Conservation (phyloP, 2,113 vertebrate genomes). For the Cranoglanis bouderius region DNA sequence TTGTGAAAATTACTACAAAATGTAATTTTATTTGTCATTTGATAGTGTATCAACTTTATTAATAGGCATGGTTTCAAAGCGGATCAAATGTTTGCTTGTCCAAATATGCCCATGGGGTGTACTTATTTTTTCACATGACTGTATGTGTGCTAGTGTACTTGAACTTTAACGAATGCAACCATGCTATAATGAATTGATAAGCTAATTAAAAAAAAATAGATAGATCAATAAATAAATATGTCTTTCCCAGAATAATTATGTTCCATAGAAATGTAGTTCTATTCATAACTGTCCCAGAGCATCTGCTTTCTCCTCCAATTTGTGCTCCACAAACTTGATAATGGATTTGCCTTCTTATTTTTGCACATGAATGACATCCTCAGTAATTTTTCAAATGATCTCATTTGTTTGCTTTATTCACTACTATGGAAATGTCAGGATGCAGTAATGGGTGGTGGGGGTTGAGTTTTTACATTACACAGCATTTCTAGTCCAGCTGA, state of each 20-base stretch:
- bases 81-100: too few species aligned
- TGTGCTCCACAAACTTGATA: slow-evolving; percentile 58
- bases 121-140: too few species aligned
- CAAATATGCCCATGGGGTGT: too few species aligned
- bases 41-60: too few species aligned
- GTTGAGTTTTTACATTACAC: slow-evolving; percentile 55
- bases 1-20: too few species aligned
- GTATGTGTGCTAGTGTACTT: background rate
- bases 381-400: slow-evolving; percentile 70
- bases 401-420: slow-evolving; percentile 64
- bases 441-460: slow-evolving; percentile 45
- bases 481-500: slow-evolving; percentile 64
- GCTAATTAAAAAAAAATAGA: slow-evolving; percentile 50
- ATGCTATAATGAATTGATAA: slow-evolving; percentile 5
- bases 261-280: background rate
- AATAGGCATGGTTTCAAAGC: too few species aligned
- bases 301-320: slow-evolving; percentile 42
- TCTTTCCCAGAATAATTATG: background rate
- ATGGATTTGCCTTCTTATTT: slow-evolving; percentile 66
- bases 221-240: background rate
- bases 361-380: slow-evolving; percentile 72
- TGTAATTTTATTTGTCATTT: too few species aligned
- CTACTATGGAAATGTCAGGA: slow-evolving; percentile 52
- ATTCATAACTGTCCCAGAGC: slow-evolving; percentile 27
- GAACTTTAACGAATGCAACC: background rate